Base-by-base conservation (phyloP, 2,797 vertebrate genomes). In the Lagorchestes hirsutus region DNA sequence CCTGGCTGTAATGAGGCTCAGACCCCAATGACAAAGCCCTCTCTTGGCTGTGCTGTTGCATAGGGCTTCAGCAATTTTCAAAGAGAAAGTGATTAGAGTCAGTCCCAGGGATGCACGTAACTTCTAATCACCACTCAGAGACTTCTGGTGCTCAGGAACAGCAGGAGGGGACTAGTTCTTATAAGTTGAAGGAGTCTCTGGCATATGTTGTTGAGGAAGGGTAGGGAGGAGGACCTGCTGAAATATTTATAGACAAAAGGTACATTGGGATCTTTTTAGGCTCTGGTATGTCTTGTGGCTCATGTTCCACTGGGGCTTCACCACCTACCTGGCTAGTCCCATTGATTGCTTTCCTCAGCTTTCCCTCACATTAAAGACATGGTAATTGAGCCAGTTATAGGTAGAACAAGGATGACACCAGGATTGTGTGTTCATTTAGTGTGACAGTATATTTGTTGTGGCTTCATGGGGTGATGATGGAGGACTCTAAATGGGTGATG, bases 61-160 rank as follows among this genome's bases (percentile, higher is more conserved):
- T 99, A 55, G 93, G 96, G 96, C 93, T 93, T 92, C 95, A 98
- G 93, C 98, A 99, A 98, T 99, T 99, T 99, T 98, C 98, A 93
- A 95, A 97, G 97, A 96, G 92, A 98, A 98, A 98, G 97, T 98
- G 98, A 99, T 99, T 99, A 98, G 98, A 98, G 97, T 98, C 97
- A 98, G 98, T 98, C 98, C 96, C 59, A 52, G 97, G 55, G 97
- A 97, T 97, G 98, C 99, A 99, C 98, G 98, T 97, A 99, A 97
- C 98, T 97, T 96, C 98, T 99, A 99, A 99, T 99, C 98, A 98
- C 98, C 95, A 95, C 96, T 97, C 24, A 4, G 98, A 98, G 98
- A 97, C 97, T 98, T 97, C 67, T 96, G 98, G 97, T 96, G 97
- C 97, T 98, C 54, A 4, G 94, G 91, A 98, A 94, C 98, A 98